A percentile compares a stretch with the other conserved stretches of the same genome.
Evolutionary conservation across 2,888 invertebrate species (phyloP).

Genomic region (Drosophila nr. fundita): DNA sequence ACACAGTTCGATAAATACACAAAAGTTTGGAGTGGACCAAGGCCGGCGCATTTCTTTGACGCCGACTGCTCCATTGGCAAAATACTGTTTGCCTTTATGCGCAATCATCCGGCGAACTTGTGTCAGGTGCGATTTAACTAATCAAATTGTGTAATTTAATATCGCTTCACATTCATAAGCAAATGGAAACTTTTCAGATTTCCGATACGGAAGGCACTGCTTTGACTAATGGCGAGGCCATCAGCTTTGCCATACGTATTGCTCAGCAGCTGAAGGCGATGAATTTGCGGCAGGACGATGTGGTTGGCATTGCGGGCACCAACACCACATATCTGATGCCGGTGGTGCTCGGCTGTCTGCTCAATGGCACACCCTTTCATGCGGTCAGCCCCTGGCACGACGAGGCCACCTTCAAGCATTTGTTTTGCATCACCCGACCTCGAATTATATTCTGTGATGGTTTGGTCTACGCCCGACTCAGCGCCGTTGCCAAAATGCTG

Average conservation of each 20-base stretch:
- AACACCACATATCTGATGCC: conserved; percentile 82
- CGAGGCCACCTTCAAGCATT: conserved; percentile 78
- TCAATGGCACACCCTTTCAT: conserved; percentile 82
- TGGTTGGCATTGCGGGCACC: conserved; percentile 80
- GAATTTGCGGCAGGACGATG: conserved; percentile 79
- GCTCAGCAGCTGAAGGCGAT: conserved; percentile 78
- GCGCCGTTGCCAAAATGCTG: conserved; percentile 70
- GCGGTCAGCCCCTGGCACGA: conserved; percentile 79
- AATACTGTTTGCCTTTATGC: conserved; percentile 81
- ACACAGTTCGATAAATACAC: conserved; percentile 82
- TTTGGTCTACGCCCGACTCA: conserved; percentile 66
- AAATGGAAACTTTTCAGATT: conserved; percentile 62
- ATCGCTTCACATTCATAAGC: neutral
- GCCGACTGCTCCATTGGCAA: conserved; percentile 82
- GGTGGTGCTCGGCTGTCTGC: conserved; percentile 78
- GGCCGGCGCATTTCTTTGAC: conserved; percentile 78
- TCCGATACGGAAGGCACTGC: conserved; percentile 80
- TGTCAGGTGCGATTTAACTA: conserved; percentile 70
- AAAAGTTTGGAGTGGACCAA: conserved; percentile 82
- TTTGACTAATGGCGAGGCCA: conserved; percentile 79
- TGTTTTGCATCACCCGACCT: conserved; percentile 81
- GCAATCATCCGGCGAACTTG: conserved; percentile 76
- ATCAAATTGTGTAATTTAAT: neutral
- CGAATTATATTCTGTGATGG: conserved; percentile 83
- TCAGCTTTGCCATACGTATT: conserved; percentile 80